Evolutionary conservation across 2,888 invertebrate species (phyloP), one percentile per base, ranked within the genome.

Genomic region (Cryptus armator): DNA sequence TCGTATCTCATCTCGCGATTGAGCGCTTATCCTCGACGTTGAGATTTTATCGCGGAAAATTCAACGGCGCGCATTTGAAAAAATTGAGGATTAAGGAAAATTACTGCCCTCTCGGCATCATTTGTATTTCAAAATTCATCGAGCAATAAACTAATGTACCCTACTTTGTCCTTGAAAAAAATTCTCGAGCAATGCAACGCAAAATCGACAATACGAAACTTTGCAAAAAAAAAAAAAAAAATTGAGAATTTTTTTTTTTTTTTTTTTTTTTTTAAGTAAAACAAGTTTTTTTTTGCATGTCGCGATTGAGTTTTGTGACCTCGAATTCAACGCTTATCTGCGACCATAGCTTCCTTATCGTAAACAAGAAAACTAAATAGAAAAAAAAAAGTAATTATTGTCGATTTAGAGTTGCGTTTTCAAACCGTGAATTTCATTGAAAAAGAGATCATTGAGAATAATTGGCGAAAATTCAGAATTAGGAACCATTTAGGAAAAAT

Each of bases 401-500:
- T 72, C 29, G 46, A 16, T 32, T 32, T 62, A 1, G 29, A 14
- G 12, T 10, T 29, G 74, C 59, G 24, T 74, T 62, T 37, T 7
- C 37, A 46, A 32, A 24, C 44, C 14, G 29, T 6, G 3, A 72
- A 5, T 44, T 72, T 19, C 43, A n/a, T 59, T 62, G 29, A 59
- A n/a, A 24, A 6, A 68, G 62, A 84, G 77, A 84, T 84, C 81
- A 46, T 79, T 24, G 62, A 78, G 56, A 24, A 76, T 16, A 72
- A 74, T 46, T 46, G 46, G 16, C 67, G 62, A 67, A 82, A 64
- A 72, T 78, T 64, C 56, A 78, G 71, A 82, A 44, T 68, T 76
- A 81, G 81, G 84, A 84, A 84, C 81, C 72, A 74, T 64, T 44
- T 51, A 78, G 68, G 67, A 46, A 84, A 84, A 84, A 84, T 72